Conservation (phyloP, 2,797 vertebrate species). For the Gymnocypris eckloni region DNA sequence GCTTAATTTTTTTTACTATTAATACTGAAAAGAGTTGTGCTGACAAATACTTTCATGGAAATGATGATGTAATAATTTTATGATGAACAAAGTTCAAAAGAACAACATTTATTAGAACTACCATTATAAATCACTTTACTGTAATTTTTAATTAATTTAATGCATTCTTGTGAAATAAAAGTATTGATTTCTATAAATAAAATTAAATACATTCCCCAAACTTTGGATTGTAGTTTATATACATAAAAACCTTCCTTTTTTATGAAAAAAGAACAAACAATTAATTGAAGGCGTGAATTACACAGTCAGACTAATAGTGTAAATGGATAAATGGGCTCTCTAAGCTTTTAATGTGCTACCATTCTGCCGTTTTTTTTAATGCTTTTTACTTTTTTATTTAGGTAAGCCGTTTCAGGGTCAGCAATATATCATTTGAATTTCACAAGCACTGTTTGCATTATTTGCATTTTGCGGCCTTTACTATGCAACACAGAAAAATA, state of each 20-base stretch:
- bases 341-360: conserved; percentile 51
- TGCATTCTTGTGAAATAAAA: background rate
- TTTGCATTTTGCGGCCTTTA: conserved; percentile 40
- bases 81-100: conserved; percentile 3
- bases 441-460: conserved; percentile 34
- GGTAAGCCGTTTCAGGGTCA: conserved; percentile 49
- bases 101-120: no score
- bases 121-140: background rate
- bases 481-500: conserved; percentile 31
- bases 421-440: conserved; percentile 50
- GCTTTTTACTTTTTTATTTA: conserved; percentile 13
- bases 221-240: no score
- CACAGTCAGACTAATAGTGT: conserved; percentile 52
- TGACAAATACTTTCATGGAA: background rate
- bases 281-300: conserved; percentile 36
- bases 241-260: background rate
- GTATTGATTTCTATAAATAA: background rate
- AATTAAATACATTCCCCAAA: background rate
- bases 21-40: background rate
- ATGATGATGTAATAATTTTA: background rate
- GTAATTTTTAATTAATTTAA: background rate
- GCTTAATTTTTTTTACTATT: no score
- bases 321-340: conserved; percentile 55
- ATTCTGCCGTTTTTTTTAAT: conserved; percentile 51
- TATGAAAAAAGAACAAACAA: conserved; percentile 35